phyloP scores from a whole-genome alignment of 2,888 invertebrate species.

The Machimus atricapillus region DNA sequence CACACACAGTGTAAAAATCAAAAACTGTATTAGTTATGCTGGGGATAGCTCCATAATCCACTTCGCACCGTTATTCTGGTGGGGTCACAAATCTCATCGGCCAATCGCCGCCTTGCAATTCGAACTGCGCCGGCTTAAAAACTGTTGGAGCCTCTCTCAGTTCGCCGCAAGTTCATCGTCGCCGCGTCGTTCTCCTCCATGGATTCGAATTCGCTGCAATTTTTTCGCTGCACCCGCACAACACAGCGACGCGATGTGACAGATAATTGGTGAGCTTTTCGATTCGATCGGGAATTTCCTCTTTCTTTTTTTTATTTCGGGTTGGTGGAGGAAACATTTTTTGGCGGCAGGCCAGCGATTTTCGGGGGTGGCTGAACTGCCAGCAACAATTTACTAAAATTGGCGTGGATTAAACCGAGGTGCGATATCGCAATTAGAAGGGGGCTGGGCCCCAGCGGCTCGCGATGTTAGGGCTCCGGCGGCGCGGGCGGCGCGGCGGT shows the following conservation, averaged over 20 bases:
- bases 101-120: slow-evolving; percentile 26
- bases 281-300: background rate
- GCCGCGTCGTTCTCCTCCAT: background rate
- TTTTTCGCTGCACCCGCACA: background rate
- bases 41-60: slow-evolving; percentile 15
- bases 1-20: background rate
- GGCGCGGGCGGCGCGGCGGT: background rate
- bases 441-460: background rate
- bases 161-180: background rate
- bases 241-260: background rate
- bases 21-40: background rate
- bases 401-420: background rate
- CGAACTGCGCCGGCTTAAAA: background rate
- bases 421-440: slow-evolving; percentile 23
- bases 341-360: background rate
- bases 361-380: background rate
- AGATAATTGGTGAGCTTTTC: background rate
- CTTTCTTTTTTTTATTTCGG: no score
- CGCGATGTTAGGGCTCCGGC: background rate
- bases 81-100: background rate
- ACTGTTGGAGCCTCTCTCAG: background rate
- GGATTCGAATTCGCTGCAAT: background rate
- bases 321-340: background rate
- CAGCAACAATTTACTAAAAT: slow-evolving; percentile 22
- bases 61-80: slow-evolving; percentile 8